Percentiles rank a stretch among this genome's conserved stretches.
Conservation (phyloP, 1,140 invertebrate genomes). For the Palaemon carinicauda region DNA sequence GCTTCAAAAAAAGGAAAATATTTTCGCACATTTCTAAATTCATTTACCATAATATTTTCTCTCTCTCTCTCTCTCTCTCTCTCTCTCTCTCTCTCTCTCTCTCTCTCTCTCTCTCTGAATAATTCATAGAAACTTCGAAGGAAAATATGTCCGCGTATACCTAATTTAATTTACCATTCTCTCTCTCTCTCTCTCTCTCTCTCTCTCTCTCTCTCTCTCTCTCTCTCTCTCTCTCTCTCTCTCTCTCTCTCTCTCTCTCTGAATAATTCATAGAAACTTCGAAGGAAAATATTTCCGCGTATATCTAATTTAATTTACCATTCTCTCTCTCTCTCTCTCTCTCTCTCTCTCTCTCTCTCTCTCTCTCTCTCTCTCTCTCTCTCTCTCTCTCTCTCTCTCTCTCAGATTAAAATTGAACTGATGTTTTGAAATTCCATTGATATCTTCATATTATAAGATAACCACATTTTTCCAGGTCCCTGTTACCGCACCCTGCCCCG, state of each 20-base stretch:
- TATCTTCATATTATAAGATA: too few species aligned
- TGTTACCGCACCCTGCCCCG: too few species aligned
- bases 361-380: not conserved
- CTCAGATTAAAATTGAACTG: too few species aligned
- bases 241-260: not conserved
- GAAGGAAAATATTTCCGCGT: too few species aligned
- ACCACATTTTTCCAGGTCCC: too few species aligned
- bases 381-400: conserved; percentile 2
- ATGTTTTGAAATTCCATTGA: too few species aligned
- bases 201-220: not conserved
- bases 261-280: not conserved
- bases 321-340: too few species aligned
- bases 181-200: not conserved
- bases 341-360: too few species aligned
- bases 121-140: not conserved
- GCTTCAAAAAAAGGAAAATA: not conserved
- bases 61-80: not conserved
- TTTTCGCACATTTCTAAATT: not conserved
- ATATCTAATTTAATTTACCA: too few species aligned
- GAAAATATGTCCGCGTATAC: too few species aligned
- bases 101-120: not conserved
- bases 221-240: not conserved
- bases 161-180: too few species aligned
- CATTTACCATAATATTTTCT: too few species aligned
- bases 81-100: not conserved